These are phyloP conservation scores for Danionella cerebrum DNA, from an alignment of 2,113 vertebrate genomes.

Conservation along the genomic window DNA sequence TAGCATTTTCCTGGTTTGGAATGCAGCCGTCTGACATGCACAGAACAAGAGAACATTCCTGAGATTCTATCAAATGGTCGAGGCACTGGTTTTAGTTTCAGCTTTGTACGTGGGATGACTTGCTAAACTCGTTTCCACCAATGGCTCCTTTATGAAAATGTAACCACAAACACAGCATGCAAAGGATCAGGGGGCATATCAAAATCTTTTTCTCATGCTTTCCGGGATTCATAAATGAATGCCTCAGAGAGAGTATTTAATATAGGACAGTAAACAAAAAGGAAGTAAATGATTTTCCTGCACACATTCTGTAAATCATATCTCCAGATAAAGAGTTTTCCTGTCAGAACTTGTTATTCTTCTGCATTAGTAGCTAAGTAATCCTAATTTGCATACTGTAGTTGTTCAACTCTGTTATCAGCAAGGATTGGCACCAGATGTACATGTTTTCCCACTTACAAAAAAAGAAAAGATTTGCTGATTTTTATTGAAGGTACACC, in stretches of 20 bases:
- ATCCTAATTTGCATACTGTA: not conserved
- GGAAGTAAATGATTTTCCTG: not conserved
- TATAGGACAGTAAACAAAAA: too few species aligned
- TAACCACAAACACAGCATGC: not conserved
- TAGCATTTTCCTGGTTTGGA: constrained; percentile 6
- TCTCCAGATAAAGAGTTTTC: not conserved
- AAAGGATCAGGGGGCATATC: not conserved
- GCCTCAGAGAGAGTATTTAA: too few species aligned
- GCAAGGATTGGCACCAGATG: not conserved
- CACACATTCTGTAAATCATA: not conserved
- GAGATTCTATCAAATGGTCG: not conserved
- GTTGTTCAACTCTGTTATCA: not conserved
- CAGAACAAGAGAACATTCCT: constrained; percentile 17
- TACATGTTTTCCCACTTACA: not conserved
- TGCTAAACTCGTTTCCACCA: constrained; percentile 23
- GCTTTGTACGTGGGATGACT: not conserved
- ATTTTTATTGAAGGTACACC: too few species aligned
- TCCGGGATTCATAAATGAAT: not conserved
- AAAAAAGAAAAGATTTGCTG: too few species aligned
- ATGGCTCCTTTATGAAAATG: not conserved
- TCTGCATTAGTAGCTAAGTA: not conserved
- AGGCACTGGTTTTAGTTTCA: constrained; percentile 6
- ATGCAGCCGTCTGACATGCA: constrained; percentile 5
- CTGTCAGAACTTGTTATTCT: not conserved
- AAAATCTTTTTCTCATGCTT: not conserved